Conservation (phyloP, 2,797 vertebrate genomes). For the Danio jaintianensis region DNA sequence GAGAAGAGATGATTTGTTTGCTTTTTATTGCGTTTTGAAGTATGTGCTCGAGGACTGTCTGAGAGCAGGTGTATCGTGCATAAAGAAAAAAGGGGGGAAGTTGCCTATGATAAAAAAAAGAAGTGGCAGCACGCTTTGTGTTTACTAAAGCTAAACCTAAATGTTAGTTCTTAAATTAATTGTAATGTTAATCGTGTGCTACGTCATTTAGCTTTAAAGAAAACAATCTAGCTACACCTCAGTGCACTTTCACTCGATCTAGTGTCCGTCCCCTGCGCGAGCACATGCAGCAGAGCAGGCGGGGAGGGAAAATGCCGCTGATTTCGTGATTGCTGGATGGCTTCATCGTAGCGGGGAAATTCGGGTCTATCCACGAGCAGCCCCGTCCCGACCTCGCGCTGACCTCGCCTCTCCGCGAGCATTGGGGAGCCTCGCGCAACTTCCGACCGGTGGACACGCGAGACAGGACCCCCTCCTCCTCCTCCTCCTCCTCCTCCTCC, state of each 20-base stretch:
- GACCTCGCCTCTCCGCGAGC: slow-evolving; percentile 87
- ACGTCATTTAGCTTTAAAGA: neutral
- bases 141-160: neutral
- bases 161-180: neutral
- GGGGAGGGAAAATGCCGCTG: slow-evolving; percentile 23
- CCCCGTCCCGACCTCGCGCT: slow-evolving; percentile 86
- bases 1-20: neutral
- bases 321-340: slow-evolving; percentile 56
- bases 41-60: neutral
- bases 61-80: slow-evolving; percentile 5
- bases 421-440: slow-evolving; percentile 79
- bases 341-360: slow-evolving; percentile 66
- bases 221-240: slow-evolving; percentile 10
- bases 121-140: neutral
- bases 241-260: slow-evolving; percentile 22
- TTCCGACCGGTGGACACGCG: slow-evolving; percentile 77
- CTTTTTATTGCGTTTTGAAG: neutral
- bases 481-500: slow-evolving; percentile 30
- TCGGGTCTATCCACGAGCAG: slow-evolving; percentile 77
- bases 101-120: neutral
- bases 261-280: slow-evolving; percentile 3
- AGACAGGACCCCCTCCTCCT: slow-evolving; percentile 66
- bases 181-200: neutral
- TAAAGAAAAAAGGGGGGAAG: neutral
- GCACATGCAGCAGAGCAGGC: slow-evolving; percentile 5